Conservation (phyloP, 2,888 invertebrate genomes). For the Halocaridina rubra region DNA sequence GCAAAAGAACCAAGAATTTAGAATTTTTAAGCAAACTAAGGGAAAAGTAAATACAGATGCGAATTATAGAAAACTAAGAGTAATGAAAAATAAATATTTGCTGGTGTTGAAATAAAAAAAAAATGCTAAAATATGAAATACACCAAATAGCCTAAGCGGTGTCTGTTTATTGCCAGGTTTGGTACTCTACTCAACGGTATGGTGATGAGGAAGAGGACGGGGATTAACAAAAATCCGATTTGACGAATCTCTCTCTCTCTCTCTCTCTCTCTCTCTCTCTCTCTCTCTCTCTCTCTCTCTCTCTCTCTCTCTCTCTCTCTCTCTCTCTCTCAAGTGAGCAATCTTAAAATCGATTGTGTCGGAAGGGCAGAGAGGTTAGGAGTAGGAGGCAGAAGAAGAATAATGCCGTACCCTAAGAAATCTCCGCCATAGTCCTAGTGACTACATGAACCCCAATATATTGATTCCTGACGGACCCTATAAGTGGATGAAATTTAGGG, state of each 20-base stretch:
- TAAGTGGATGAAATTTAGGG: neutral
- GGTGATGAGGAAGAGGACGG: constrained; percentile 1
- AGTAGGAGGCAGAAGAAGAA: too few relatives aligned
- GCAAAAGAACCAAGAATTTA: too few relatives aligned
- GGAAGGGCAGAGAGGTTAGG: too few relatives aligned
- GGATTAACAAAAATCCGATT: neutral
- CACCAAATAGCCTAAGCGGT: too few relatives aligned
- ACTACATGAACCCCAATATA: neutral
- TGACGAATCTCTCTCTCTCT: neutral
- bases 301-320: neutral
- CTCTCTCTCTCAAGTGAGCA: constrained; percentile 4
- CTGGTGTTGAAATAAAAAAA: too few relatives aligned
- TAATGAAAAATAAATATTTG: too few relatives aligned
- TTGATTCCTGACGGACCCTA: neutral
- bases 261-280: neutral
- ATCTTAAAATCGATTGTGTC: neutral
- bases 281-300: neutral
- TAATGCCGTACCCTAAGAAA: neutral
- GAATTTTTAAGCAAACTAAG: too few relatives aligned
- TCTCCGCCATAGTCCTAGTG: neutral
- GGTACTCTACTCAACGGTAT: neutral
- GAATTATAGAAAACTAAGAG: too few relatives aligned
- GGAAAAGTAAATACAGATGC: too few relatives aligned
- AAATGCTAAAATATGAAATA: too few relatives aligned
- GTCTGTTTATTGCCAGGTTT: too few relatives aligned